These are phyloP conservation scores for Tenthredo livida DNA, from an alignment of 2,888 invertebrate species.

Conservation along the genomic window DNA sequence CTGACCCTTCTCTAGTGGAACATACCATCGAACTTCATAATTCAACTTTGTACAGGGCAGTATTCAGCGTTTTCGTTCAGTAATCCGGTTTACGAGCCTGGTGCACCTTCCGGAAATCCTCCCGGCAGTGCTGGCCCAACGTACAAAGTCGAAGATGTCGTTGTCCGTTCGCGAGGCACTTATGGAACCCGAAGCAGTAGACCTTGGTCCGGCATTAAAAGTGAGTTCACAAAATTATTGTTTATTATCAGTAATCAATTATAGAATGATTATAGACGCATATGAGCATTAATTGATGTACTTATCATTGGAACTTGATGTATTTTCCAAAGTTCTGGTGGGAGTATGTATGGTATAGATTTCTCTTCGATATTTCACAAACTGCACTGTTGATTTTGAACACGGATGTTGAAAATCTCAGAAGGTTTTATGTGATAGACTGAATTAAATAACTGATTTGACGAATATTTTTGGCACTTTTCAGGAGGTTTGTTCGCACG, in stretches of 20 bases:
- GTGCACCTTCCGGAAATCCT: constrained; percentile 80
- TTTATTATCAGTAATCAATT: background rate
- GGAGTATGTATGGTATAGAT: background rate
- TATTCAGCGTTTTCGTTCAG: constrained; percentile 87
- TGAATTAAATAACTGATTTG: background rate
- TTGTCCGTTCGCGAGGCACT: constrained; percentile 82
- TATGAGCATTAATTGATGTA: background rate
- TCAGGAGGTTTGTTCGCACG: constrained; percentile 86
- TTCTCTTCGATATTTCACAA: too few species aligned
- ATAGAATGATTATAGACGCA: background rate
- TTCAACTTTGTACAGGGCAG: constrained; percentile 75
- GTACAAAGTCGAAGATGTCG: constrained; percentile 89
- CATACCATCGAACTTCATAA: background rate
- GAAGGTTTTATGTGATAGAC: background rate
- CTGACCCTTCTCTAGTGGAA: background rate
- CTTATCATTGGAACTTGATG: background rate
- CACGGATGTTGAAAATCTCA: too few species aligned
- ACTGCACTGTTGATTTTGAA: too few species aligned
- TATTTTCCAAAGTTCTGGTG: background rate
- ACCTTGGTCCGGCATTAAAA: constrained; percentile 80
- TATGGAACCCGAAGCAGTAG: constrained; percentile 76
- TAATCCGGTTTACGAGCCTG: constrained; percentile 91
- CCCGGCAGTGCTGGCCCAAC: constrained; percentile 80
- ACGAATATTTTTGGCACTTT: constrained; percentile 59
- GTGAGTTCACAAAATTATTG: constrained; percentile 73